These are phyloP conservation scores for Orthonyx spaldingii DNA, from an alignment of 2,113 vertebrate genomes.

Conservation along the genomic window DNA sequence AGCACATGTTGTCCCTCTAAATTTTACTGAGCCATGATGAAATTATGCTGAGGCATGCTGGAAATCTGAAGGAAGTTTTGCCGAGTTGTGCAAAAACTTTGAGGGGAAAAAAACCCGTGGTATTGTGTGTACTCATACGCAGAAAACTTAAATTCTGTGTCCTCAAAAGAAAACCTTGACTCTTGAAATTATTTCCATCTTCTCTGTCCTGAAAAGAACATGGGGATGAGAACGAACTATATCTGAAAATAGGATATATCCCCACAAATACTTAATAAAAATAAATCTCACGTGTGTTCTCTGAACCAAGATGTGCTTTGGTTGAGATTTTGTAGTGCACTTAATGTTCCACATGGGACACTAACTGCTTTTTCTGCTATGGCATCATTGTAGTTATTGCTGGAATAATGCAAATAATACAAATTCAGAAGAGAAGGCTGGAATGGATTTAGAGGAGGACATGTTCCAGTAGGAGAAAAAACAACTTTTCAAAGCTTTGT, in stretches of 20 bases:
- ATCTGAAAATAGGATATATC: not conserved
- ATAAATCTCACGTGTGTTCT: not conserved
- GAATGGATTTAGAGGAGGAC: not conserved
- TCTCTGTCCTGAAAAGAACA: not conserved
- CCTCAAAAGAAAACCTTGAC: not conserved
- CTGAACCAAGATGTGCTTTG: not conserved
- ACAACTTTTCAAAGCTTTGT: not conserved
- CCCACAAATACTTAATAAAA: not conserved
- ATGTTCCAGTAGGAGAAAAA: not conserved
- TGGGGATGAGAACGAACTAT: not conserved
- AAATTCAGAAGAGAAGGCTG: not conserved
- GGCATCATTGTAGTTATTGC: not conserved
- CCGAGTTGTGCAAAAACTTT: not conserved
- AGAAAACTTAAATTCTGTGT: not conserved
- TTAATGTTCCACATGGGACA: not conserved
- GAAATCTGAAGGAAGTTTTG: not conserved
- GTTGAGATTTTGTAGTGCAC: not conserved
- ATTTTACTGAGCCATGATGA: not conserved
- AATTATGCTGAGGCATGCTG: not conserved
- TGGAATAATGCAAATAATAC: not conserved
- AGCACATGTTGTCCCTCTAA: not conserved
- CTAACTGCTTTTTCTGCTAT: not conserved
- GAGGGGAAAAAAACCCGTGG: accelerated
- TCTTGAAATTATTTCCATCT: not conserved
- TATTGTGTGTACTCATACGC: not conserved